These are phyloP conservation scores for Listronotus bonariensis DNA, from an alignment of 1,140 invertebrate genomes.

Conservation along the genomic window DNA sequence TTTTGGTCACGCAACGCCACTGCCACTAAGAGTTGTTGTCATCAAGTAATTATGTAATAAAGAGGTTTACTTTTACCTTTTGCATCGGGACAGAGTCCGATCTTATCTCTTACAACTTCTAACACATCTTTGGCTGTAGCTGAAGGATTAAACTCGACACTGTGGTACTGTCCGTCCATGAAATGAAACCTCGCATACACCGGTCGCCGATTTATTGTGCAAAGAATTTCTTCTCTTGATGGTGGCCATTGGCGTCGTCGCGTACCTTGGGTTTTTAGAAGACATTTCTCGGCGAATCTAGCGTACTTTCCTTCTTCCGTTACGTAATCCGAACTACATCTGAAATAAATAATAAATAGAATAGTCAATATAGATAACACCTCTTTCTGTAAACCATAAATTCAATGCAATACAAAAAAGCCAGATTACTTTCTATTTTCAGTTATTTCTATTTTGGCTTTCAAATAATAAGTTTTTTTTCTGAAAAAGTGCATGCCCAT, in stretches of 20 bases:
- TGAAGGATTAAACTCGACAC: slow-evolving; percentile 92
- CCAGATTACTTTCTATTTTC: no score
- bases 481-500: no score
- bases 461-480: no score
- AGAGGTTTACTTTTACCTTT: slow-evolving; percentile 61
- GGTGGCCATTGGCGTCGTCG: slow-evolving; percentile 88
- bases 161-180: slow-evolving; percentile 93
- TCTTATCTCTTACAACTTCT: slow-evolving; percentile 88
- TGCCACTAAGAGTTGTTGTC: no score
- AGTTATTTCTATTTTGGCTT: no score
- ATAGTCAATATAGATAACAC: no score
- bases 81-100: slow-evolving; percentile 83
- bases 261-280: slow-evolving; percentile 84
- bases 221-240: slow-evolving; percentile 90
- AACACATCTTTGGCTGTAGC: slow-evolving; percentile 90
- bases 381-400: no score
- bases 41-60: slow-evolving; percentile 9
- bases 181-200: slow-evolving; percentile 92
- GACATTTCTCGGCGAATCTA: slow-evolving; percentile 89
- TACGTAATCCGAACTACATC: slow-evolving; percentile 83
- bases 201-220: slow-evolving; percentile 86
- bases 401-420: no score
- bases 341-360: slow-evolving; percentile 6
- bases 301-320: slow-evolving; percentile 95
- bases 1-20: no score